phyloP scores from a whole-genome alignment of 2,797 vertebrate species.

The Scyliorhinus canicula region DNA sequence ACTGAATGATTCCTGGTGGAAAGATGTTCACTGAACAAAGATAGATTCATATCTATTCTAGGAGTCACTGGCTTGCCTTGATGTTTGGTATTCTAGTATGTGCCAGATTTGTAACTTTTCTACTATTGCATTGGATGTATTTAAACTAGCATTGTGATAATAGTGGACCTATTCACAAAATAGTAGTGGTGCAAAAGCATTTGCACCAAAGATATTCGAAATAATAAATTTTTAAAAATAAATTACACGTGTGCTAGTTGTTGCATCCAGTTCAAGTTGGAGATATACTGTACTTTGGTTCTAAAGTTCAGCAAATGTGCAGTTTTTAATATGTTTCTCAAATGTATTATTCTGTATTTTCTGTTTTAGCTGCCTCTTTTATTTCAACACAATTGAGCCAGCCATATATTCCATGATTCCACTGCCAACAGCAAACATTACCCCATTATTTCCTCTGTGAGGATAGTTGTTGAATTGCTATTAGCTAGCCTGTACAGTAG shows the following conservation, averaged over 20 bases:
- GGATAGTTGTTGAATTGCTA: not conserved
- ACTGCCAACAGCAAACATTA: slow-evolving; percentile 9
- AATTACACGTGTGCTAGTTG: not conserved
- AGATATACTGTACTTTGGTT: slow-evolving; percentile 25
- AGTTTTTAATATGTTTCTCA: slow-evolving; percentile 4
- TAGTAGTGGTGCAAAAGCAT: slow-evolving; percentile 7
- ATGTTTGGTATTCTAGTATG: not conserved
- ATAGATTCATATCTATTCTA: not conserved
- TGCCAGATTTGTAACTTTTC: slow-evolving; percentile 17
- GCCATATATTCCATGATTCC: not conserved
- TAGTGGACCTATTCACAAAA: slow-evolving; percentile 18
- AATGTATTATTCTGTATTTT: not conserved
- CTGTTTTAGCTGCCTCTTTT: not conserved
- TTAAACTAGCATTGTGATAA: slow-evolving; percentile 8
- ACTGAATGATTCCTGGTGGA: not conserved
- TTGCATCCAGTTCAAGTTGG: slow-evolving; percentile 31
- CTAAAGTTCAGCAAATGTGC: not conserved
- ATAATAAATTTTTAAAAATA: not conserved
- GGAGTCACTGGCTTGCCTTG: not conserved
- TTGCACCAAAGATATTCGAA: slow-evolving; percentile 19
- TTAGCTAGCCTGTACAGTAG: not conserved
- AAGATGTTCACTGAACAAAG: not conserved
- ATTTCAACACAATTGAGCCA: not conserved
- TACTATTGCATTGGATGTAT: slow-evolving; percentile 17
- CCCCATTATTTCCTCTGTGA: not conserved